Conservation (phyloP, 2,888 invertebrate genomes). For the Philopedon plagiatum region DNA sequence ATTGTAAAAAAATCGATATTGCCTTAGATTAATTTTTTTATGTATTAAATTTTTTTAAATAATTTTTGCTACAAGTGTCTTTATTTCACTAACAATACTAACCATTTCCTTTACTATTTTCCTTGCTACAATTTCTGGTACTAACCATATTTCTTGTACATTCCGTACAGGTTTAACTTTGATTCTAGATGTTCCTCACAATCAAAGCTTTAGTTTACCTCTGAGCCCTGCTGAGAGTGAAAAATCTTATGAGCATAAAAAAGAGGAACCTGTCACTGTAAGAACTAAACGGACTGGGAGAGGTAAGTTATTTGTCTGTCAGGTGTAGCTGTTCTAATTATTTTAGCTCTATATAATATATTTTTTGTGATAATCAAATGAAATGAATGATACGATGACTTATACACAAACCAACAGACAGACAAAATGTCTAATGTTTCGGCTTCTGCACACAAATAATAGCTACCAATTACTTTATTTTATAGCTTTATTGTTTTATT, state of each 20-base stretch:
- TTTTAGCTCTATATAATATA: too few species aligned
- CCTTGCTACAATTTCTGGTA: constrained; percentile 14
- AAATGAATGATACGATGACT: too few species aligned
- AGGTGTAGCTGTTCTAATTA: too few species aligned
- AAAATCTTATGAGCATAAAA: constrained; percentile 54
- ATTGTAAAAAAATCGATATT: too few species aligned
- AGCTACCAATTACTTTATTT: too few species aligned
- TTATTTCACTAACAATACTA: not conserved
- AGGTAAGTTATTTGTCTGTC: constrained; percentile 41
- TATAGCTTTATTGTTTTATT: too few species aligned
- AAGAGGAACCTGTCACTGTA: constrained; percentile 50
- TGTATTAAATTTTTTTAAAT: too few species aligned
- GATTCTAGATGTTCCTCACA: constrained; percentile 43
- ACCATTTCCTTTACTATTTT: constrained; percentile 4
- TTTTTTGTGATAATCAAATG: too few species aligned
- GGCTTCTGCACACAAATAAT: too few species aligned
- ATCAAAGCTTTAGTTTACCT: constrained; percentile 61
- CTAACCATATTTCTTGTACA: constrained; percentile 39
- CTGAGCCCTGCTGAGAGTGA: constrained; percentile 66
- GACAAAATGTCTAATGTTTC: too few species aligned
- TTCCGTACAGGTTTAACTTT: constrained; percentile 47
- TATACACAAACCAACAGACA: too few species aligned
- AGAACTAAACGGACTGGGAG: constrained; percentile 54
- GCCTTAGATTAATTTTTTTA: too few species aligned
- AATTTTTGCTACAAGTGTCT: not conserved